Conservation (phyloP, 2,888 invertebrate species). For the Phaedon cochleariae region DNA sequence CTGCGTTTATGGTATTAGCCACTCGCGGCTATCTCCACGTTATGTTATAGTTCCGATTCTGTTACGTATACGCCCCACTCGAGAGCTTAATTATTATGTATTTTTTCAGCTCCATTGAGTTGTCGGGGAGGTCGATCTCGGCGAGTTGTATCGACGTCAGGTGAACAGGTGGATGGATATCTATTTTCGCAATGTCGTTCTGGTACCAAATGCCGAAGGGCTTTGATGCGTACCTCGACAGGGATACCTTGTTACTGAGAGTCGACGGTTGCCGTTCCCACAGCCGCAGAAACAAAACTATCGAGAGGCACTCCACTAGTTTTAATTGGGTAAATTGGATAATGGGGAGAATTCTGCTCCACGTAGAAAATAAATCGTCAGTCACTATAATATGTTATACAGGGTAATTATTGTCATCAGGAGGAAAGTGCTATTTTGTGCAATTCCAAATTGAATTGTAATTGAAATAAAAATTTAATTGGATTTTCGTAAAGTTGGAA, state of each 20-base stretch:
- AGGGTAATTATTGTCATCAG: no score
- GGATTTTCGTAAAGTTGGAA: no score
- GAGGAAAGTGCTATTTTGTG: no score
- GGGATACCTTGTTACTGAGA: not conserved
- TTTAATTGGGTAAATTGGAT: conserved; percentile 2
- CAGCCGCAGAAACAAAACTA: not conserved
- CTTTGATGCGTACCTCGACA: not conserved
- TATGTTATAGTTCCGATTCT: conserved; percentile 43
- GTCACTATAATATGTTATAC: not conserved
- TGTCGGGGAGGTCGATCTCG: not conserved
- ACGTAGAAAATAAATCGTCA: not conserved
- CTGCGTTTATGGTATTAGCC: conserved; percentile 34
- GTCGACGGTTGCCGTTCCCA: not conserved
- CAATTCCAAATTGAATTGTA: no score
- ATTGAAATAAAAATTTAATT: no score
- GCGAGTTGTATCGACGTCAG: not conserved
- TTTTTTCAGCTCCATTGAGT: conserved; percentile 15
- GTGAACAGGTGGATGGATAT: not conserved
- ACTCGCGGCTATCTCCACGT: conserved; percentile 26
- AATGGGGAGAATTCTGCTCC: not conserved
- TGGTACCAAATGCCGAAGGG: not conserved
- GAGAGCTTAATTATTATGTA: conserved; percentile 20
- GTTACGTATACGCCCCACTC: conserved; percentile 43
- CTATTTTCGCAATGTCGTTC: not conserved
- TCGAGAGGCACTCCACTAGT: not conserved